Base-by-base conservation (phyloP, 2,113 vertebrate species). In the Cephalopholis sonnerati region DNA sequence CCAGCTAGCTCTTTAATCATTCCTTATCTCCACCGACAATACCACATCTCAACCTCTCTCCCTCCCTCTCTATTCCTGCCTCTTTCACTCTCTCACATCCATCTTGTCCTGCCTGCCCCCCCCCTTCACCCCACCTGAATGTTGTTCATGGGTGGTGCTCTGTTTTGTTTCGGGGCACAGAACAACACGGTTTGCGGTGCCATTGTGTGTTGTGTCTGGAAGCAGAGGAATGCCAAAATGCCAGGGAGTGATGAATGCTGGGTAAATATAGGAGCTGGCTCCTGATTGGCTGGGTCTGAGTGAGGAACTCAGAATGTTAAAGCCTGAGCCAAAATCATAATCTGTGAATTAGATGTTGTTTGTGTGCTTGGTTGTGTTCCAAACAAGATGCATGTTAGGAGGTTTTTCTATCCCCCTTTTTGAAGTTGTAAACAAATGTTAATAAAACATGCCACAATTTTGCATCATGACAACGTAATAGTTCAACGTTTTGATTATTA, bases 1-100 rank as follows among this genome's bases (percentile, higher is more conserved):
- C 95, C 95, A 94, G 95, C 81, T 94, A 87, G 88, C 94, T 94
- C 95, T 97, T 97, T 97, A 97, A 97, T 97, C 97, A 97, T 95
- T 95, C 95, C 96, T 97, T 97, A 97, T 97, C 96, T 96, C 90
- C 92, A 89, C 74, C 79, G 95, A 94, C 96, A 96, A 94, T 95
- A 95, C 96, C 96, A 95, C 94, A 94, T 95, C 95, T 93, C 95
- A 22, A 29, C 11, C 75, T 54, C 55, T 55, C 41, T 24, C 55
- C 3, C 63, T 57, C 46, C 10, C 74, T 62, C 69, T 36, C 67
- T 66, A 36, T 68, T 65, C 22, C 70, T 63, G 29, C 20, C 72
- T 48, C 41, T 17, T 65, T 66, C 65, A 2, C 82, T 75, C 72
- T 59, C 64, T 82, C 77, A 81, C 77, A 77, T 73, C 74, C 67